These are phyloP conservation scores for Labeo catla DNA, from an alignment of 2,113 vertebrate species.

Conservation along the genomic window DNA sequence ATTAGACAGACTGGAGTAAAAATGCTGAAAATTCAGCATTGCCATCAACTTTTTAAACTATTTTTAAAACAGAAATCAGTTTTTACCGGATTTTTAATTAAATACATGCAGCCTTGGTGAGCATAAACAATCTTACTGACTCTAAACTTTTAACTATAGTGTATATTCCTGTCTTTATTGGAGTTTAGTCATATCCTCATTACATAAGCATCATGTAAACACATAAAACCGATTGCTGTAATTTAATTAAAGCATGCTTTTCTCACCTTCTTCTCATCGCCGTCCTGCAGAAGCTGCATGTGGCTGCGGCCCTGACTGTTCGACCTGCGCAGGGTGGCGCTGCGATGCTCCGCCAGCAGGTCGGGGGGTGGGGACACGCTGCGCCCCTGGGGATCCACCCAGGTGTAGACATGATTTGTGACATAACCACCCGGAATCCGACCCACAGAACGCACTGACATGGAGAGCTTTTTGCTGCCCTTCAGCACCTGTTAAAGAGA, in stretches of 20 bases:
- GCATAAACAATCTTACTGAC: no score
- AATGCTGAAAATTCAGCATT: no score
- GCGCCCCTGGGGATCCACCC: constrained; percentile 94
- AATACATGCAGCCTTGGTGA: no score
- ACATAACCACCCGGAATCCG: constrained; percentile 92
- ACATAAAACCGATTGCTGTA: not conserved
- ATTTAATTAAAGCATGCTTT: not conserved
- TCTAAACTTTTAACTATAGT: not conserved
- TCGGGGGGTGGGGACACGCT: constrained; percentile 87
- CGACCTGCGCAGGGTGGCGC: constrained; percentile 75
- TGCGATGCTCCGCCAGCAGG: constrained; percentile 77
- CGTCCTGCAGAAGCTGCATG: constrained; percentile 90
- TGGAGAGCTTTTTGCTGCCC: constrained; percentile 92
- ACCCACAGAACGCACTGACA: constrained; percentile 89
- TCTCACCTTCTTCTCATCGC: constrained; percentile 94
- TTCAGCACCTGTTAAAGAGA: constrained; percentile 84
- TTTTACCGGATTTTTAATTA: no score
- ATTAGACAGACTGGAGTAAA: no score
- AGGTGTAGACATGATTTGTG: constrained; percentile 98
- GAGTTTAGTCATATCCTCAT: not conserved
- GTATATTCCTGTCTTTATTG: not conserved
- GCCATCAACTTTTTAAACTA: no score
- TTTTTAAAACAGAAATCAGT: no score
- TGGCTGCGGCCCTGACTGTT: constrained; percentile 87
- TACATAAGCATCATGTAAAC: not conserved